A percentile compares a stretch with the other conserved stretches of the same genome.
Conservation (phyloP, 2,113 vertebrate species). For the Chrysemys picta region DNA sequence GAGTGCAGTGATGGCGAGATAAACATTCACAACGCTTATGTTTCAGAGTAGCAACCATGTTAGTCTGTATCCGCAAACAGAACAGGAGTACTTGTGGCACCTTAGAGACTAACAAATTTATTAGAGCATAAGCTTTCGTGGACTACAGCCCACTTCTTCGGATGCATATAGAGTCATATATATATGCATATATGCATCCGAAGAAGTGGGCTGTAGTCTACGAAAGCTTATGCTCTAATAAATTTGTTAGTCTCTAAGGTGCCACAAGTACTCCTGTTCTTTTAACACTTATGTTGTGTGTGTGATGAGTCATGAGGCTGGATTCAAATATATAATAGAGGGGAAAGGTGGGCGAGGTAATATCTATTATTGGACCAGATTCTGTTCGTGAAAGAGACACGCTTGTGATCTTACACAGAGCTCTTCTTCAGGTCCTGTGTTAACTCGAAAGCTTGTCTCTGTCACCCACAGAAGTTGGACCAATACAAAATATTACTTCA, state of each 20-base stretch:
- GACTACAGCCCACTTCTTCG: too few relatives aligned
- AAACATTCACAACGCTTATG: accelerated
- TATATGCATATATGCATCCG: too few relatives aligned
- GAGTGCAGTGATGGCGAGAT: neutral
- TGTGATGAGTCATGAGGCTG: neutral
- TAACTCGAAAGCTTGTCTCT: neutral
- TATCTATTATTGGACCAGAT: neutral
- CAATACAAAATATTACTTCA: neutral
- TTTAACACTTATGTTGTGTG: accelerated
- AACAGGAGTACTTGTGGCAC: too few relatives aligned
- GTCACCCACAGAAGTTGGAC: neutral
- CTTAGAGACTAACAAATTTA: too few relatives aligned
- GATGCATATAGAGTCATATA: too few relatives aligned
- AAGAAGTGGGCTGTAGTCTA: too few relatives aligned
- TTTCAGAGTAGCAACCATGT: too few relatives aligned
- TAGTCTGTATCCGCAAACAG: too few relatives aligned
- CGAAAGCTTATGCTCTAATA: too few relatives aligned
- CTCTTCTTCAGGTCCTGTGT: neutral
- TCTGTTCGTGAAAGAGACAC: neutral
- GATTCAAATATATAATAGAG: accelerated
- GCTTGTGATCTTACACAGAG: neutral
- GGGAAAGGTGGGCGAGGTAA: neutral
- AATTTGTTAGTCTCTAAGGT: too few relatives aligned
- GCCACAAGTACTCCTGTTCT: too few relatives aligned
- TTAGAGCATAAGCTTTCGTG: too few relatives aligned